These are phyloP conservation scores for Lasiurus borealis DNA, from an alignment of 2,113 vertebrate genomes.

Conservation along the genomic window DNA sequence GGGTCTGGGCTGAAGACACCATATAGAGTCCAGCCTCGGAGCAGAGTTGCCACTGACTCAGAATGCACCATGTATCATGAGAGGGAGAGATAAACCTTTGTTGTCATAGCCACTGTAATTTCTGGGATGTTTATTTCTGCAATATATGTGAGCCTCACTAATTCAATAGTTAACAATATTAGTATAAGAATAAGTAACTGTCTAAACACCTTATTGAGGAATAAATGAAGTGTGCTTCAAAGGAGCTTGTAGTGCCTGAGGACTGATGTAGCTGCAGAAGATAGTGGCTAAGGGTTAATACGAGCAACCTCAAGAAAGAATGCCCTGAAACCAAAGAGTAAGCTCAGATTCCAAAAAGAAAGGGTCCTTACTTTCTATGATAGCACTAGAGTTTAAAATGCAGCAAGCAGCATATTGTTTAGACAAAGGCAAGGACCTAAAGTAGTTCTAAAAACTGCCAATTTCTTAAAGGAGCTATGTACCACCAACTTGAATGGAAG, in stretches of 20 bases:
- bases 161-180: constrained; percentile 36
- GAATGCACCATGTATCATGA: not conserved
- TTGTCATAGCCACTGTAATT: not conserved
- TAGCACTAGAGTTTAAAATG: not conserved
- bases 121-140: not conserved
- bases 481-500: not conserved
- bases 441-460: not conserved
- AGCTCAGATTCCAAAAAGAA: not conserved
- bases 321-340: not conserved
- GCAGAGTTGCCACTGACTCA: not conserved
- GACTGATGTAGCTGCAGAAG: not conserved
- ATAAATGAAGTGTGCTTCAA: not conserved
- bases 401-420: not conserved
- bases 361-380: not conserved
- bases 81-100: not conserved
- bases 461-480: not conserved
- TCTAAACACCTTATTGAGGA: not conserved
- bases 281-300: not conserved
- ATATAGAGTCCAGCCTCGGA: not conserved
- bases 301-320: not conserved
- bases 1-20: not conserved
- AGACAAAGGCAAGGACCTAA: not conserved
- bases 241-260: not conserved
- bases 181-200: constrained; percentile 30
- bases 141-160: constrained; percentile 6